Evolutionary conservation across 2,113 vertebrate species (phyloP), one percentile per base, ranked within the genome.

Genomic region (Hylia prasina): DNA sequence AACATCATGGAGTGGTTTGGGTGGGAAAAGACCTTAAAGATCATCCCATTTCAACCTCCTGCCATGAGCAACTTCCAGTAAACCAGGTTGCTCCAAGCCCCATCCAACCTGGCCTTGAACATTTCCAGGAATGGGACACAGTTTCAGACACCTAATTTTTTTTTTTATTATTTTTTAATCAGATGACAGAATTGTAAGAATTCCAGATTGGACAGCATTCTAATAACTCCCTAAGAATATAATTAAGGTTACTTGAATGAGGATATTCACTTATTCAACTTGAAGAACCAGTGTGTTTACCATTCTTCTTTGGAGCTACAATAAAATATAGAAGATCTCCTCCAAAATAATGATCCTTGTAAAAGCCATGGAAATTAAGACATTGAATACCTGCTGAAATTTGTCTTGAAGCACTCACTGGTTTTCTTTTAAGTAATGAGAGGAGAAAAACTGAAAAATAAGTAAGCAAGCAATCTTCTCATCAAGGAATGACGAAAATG

Each of bases 401-500:
- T 33, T 72, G 7, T 82, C 78, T 57, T 53, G 42, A 70, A 51
- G 4, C 23, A 45, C 8, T 57, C 39, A 35, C 1, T 15, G 24
- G 1, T 2, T 76, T 58, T 27, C 40, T 85, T 85, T 85, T 40
- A 90, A 77, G n/a, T 3, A 57, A 10, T 35, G 9, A 87, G 71
- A 89, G 39, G 33, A 51, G 3, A 87, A 17, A 91, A 87, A 78
- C n/a, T 30, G 21, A 82, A 87, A 95, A 94, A 68, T 72, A 82
- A 86, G 27, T 23, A 80, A 73, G 24, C 33, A 93, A 88, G 54
- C 18, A 70, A 92, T 92, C 82, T 86, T 83, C 44, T 87, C 64
- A 87, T 86, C 82, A 84, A 94, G 30, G 90, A 90, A 94, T 93
- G 90, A 90, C 71, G 71, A 92, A 96, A 95, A 96, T 94, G 93